A percentile compares a stretch with the other conserved stretches of the same genome.
Conservation (phyloP, 2,113 vertebrate genomes). For the Muntiacus muntjak region DNA sequence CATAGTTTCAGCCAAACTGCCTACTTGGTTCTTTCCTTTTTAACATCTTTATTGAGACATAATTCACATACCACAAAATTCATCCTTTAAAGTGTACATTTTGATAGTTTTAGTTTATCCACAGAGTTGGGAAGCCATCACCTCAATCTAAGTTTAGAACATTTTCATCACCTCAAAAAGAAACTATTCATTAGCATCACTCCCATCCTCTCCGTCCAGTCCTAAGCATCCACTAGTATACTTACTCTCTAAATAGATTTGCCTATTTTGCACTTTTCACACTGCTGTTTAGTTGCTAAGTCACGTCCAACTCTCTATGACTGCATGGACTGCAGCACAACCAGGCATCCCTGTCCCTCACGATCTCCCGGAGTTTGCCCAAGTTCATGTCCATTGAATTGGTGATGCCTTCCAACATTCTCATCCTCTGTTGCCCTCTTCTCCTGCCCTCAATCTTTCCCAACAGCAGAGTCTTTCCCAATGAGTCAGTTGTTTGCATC, state of each 20-base stretch:
- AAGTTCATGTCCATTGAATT: not conserved
- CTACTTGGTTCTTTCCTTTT: not conserved
- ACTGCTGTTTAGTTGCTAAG: not conserved
- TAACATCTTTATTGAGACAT: not conserved
- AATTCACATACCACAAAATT: slow-evolving; percentile 23
- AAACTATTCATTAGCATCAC: not conserved
- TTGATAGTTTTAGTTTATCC: not conserved
- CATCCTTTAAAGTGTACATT: not conserved
- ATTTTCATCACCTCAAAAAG: not conserved
- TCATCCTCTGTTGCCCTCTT: not conserved
- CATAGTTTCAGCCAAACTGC: not conserved
- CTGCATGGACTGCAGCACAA: not conserved
- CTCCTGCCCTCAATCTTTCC: not conserved
- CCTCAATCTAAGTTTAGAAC: not conserved
- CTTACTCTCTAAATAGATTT: not conserved
- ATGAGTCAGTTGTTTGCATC: not conserved
- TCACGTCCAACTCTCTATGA: not conserved
- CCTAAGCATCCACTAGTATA: not conserved
- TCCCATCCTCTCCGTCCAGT: not conserved
- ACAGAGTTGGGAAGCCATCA: not conserved
- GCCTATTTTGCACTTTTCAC: not conserved
- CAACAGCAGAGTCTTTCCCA: not conserved
- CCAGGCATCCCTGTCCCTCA: not conserved
- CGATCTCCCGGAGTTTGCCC: not conserved
- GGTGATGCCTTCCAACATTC: not conserved